phyloP scores from a whole-genome alignment of 2,113 vertebrate species.

The Excalfactoria chinensis region DNA sequence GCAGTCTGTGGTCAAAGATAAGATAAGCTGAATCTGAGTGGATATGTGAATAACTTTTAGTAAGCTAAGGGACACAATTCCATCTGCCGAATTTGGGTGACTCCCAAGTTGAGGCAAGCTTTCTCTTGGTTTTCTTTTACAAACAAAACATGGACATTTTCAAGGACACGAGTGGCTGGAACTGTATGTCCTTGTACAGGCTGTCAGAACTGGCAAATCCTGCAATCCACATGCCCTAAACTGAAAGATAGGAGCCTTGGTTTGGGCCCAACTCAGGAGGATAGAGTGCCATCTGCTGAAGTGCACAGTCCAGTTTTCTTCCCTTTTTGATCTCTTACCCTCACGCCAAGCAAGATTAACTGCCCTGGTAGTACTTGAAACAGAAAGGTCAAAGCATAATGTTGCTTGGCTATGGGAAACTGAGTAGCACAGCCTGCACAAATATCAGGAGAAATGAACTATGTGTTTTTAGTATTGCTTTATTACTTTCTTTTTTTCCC shows the following conservation, averaged over 20 bases:
- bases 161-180: background rate
- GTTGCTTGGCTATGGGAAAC: background rate
- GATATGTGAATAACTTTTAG: background rate
- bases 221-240: background rate
- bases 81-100: background rate
- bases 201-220: background rate
- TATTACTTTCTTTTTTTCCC: background rate
- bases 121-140: background rate
- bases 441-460: background rate
- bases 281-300: background rate
- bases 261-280: background rate
- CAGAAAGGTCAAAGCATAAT: background rate
- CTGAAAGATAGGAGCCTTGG: background rate
- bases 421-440: background rate
- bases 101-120: background rate
- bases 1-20: background rate
- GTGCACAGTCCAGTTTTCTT: background rate
- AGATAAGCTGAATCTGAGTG: background rate
- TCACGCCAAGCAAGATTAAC: background rate
- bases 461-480: background rate
- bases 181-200: background rate
- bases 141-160: background rate
- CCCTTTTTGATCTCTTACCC: background rate
- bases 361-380: background rate
- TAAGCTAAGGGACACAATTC: conserved; percentile 2